A percentile compares a stretch with the other conserved stretches of the same genome.
Evolutionary conservation across 2,113 vertebrate species (phyloP).

Genomic region (Callochromis pleurospilus): DNA sequence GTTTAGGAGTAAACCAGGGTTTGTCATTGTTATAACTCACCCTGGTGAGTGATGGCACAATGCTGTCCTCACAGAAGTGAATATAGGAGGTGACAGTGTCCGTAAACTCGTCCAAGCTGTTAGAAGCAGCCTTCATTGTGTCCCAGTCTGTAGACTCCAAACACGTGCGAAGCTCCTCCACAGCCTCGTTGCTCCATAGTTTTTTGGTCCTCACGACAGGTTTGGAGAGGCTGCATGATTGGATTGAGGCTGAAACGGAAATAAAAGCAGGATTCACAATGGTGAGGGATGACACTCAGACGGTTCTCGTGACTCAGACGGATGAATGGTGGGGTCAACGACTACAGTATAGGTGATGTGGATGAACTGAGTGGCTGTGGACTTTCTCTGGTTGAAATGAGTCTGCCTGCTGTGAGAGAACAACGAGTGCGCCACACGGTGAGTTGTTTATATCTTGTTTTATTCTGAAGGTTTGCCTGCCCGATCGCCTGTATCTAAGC

Average conservation of each 20-base stretch:
- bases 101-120: no score
- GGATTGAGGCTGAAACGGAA: neutral
- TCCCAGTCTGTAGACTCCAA: no score
- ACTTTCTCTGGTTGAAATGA: neutral
- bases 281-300: neutral
- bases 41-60: no score
- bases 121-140: no score
- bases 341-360: neutral
- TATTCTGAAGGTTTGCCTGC: neutral
- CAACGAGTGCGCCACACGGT: neutral
- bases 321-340: neutral
- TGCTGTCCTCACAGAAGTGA: no score
- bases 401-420: neutral
- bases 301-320: neutral
- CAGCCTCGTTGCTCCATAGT: no score
- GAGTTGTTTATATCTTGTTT: neutral
- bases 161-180: no score
- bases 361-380: neutral
- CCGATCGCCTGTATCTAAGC: neutral
- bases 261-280: neutral
- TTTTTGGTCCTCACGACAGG: no score
- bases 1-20: no score
- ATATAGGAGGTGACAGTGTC: no score
- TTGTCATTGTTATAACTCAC: no score
- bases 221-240: neutral